A percentile compares a stretch with the other conserved stretches of the same genome.
phyloP scores from a whole-genome alignment of 2,888 invertebrate species.

The Rhorus exstirpatorius region DNA sequence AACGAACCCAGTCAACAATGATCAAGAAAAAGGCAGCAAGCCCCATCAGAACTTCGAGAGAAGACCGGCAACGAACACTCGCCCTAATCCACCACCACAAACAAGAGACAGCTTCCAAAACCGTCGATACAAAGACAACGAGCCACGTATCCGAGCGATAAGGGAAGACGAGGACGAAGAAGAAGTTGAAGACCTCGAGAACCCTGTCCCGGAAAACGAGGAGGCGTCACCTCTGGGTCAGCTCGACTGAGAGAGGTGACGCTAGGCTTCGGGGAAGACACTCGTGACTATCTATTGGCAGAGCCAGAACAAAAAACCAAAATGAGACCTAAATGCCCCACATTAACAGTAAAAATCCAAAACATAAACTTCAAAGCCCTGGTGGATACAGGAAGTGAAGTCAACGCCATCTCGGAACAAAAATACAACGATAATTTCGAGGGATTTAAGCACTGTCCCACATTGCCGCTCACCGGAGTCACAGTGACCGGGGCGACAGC shows the following conservation, averaged over 20 bases:
- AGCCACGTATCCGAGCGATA: neutral
- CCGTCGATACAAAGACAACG: neutral
- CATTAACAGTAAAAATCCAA: neutral
- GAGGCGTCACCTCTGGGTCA: neutral
- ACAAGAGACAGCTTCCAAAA: too few relatives aligned
- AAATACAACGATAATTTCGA: neutral
- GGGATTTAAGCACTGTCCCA: neutral
- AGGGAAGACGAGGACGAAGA: neutral
- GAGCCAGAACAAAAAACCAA: neutral
- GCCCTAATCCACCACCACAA: too few relatives aligned
- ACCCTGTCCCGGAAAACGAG: neutral
- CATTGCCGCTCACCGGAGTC: slow-evolving; percentile 1
- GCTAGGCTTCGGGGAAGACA: slow-evolving; percentile 10
- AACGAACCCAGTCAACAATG: neutral
- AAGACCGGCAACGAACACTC: neutral
- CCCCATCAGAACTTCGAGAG: neutral
- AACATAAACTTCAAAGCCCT: neutral
- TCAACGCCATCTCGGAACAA: neutral
- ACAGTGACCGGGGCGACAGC: slow-evolving; percentile 8
- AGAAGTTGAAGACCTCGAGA: too few relatives aligned
- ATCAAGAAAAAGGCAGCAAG: neutral
- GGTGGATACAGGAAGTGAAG: neutral
- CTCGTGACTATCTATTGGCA: neutral
- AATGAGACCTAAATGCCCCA: slow-evolving; percentile 2
- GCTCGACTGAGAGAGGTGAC: slow-evolving; percentile 3